phyloP scores from a whole-genome alignment of 1,140 invertebrate species.

The Temnothorax longispinosus region DNA sequence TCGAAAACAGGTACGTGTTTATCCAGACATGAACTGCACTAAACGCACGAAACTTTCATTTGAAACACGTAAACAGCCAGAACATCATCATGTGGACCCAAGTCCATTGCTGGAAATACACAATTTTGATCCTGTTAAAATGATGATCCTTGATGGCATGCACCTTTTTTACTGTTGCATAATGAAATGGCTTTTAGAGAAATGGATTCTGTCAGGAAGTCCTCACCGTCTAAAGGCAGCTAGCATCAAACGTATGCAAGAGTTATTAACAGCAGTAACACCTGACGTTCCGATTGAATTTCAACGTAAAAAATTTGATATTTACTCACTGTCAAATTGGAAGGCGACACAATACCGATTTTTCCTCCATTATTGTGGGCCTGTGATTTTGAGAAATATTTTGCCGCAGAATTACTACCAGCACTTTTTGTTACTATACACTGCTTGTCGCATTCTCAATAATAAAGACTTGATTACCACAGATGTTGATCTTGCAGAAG shows the following conservation, averaged over 20 bases:
- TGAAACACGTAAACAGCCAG: too few species aligned
- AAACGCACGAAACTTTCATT: too few species aligned
- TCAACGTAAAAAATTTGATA: conserved; percentile 7
- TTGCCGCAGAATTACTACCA: not conserved
- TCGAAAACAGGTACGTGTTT: too few species aligned
- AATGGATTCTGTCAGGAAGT: not conserved
- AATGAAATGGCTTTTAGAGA: not conserved
- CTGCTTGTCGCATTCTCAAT: not conserved
- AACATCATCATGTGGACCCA: too few species aligned
- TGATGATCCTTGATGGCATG: not conserved
- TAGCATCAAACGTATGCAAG: not conserved
- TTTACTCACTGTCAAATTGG: not conserved
- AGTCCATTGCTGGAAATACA: too few species aligned
- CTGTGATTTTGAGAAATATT: not conserved
- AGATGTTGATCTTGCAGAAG: not conserved
- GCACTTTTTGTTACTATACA: not conserved
- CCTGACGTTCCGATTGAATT: not conserved
- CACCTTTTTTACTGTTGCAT: not conserved
- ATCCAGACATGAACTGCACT: too few species aligned
- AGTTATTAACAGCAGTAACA: not conserved
- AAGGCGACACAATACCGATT: not conserved
- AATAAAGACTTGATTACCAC: not conserved
- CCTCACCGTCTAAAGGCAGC: not conserved
- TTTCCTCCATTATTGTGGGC: not conserved
- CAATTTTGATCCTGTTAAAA: not conserved